Conservation (phyloP, 2,113 vertebrate species). For the Nannobrachium achirus region DNA sequence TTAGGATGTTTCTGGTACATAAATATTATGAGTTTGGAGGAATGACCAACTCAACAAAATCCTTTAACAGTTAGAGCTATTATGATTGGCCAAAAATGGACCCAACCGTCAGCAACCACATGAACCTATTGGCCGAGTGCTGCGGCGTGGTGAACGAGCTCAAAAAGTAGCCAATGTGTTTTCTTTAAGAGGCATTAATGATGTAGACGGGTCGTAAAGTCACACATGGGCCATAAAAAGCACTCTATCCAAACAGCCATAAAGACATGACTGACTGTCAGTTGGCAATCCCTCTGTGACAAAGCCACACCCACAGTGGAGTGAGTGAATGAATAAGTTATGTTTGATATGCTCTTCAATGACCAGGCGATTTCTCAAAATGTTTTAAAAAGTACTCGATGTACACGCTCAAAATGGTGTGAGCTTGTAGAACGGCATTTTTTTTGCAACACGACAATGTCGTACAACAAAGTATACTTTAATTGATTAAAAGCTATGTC, state of each 20-base stretch:
- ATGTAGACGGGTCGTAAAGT: neutral
- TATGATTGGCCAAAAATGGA: too few relatives aligned
- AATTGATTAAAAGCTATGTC: neutral
- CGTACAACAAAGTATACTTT: neutral
- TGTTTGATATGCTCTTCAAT: neutral
- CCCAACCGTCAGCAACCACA: neutral
- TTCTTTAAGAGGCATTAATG: constrained; percentile 18
- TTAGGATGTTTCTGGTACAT: neutral
- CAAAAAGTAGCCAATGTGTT: constrained; percentile 9
- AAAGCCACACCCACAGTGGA: constrained; percentile 2
- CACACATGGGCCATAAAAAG: constrained; percentile 9
- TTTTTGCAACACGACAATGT: neutral
- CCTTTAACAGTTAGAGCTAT: neutral
- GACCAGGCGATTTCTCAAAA: neutral
- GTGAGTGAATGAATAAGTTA: neutral
- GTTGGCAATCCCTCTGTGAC: too few relatives aligned
- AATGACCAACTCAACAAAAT: neutral
- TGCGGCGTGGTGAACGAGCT: neutral
- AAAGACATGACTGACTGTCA: constrained; percentile 23
- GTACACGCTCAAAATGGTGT: neutral
- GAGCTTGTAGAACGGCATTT: neutral
- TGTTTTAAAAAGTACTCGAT: neutral
- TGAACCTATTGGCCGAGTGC: neutral
- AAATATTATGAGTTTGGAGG: neutral
- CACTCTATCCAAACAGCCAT: constrained; percentile 15